A percentile compares a stretch with the other conserved stretches of the same genome.
Evolutionary conservation across 2,113 vertebrate species (phyloP).

Genomic region (Mionectes macconnelli): DNA sequence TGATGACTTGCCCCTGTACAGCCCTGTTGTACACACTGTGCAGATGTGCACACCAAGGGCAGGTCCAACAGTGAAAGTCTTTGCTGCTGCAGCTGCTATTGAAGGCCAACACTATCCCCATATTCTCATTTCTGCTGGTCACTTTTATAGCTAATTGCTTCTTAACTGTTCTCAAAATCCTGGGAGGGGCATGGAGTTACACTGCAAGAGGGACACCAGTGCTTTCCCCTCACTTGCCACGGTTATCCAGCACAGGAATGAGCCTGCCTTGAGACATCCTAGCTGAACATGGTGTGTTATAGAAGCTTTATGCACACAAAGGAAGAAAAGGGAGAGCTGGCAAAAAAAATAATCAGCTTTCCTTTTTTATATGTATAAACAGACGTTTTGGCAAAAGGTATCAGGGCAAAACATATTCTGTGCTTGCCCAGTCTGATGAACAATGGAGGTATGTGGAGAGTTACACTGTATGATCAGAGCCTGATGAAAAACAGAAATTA

Average conservation of each 20-base stretch:
- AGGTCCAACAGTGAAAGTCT: rapidly evolving
- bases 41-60: not conserved
- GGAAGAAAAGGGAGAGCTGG: not conserved
- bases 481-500: slow-evolving; percentile 42
- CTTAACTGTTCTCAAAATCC: not conserved
- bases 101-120: not conserved
- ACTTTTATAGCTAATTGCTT: not conserved
- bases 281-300: not conserved
- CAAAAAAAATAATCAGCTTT: not conserved
- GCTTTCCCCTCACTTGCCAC: not conserved
- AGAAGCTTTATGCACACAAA: not conserved
- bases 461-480: not conserved
- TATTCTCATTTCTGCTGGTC: not conserved
- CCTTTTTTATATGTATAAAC: not conserved
- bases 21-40: rapidly evolving
- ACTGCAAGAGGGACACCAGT: rapidly evolving
- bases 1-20: too few relatives aligned
- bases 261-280: not conserved
- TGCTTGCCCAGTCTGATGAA: not conserved
- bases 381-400: not conserved
- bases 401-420: not conserved
- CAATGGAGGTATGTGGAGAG: not conserved
- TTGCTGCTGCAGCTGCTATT: not conserved
- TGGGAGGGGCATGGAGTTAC: rapidly evolving
- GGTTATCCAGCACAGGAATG: not conserved